These are phyloP conservation scores for Acanthaster planci DNA, from an alignment of 35 echinoderm and acorn worm species.

Conservation along the genomic window DNA sequence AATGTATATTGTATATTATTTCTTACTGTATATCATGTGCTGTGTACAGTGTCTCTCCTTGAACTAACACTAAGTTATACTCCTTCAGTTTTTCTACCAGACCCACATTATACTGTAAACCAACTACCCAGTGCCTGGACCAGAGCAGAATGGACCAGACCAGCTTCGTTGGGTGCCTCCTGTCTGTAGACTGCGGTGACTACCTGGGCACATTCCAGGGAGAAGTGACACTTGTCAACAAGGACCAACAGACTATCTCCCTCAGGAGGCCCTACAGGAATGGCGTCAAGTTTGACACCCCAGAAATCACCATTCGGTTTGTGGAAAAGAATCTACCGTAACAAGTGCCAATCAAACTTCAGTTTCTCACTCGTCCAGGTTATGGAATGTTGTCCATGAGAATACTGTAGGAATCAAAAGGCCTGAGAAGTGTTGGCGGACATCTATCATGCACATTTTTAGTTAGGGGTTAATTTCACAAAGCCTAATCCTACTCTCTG, in stretches of 20 bases:
- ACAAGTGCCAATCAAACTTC: not conserved
- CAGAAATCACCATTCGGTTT: slow-evolving; percentile 85
- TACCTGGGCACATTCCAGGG: slow-evolving; percentile 92
- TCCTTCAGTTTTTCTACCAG: too few relatives aligned
- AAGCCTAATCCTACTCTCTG: too few relatives aligned
- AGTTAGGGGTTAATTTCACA: too few relatives aligned
- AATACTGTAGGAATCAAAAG: not conserved
- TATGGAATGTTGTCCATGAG: not conserved
- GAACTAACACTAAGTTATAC: too few relatives aligned
- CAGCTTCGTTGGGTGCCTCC: slow-evolving; percentile 77
- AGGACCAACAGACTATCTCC: slow-evolving; percentile 79
- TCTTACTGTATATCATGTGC: too few relatives aligned
- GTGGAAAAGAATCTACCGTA: not conserved
- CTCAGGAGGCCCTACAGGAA: slow-evolving; percentile 80
- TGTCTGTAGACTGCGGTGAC: slow-evolving; percentile 91
- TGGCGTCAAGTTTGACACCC: slow-evolving; percentile 86
- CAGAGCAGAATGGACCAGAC: slow-evolving; percentile 48
- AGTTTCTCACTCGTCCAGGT: not conserved
- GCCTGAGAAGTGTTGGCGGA: too few relatives aligned
- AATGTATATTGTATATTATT: too few relatives aligned
- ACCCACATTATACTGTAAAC: too few relatives aligned
- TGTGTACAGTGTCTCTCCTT: too few relatives aligned
- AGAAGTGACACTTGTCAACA: slow-evolving; percentile 72
- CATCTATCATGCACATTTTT: not conserved
- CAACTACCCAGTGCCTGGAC: too few relatives aligned